Base-by-base conservation (phyloP, 1,140 invertebrate genomes). In the Paraescarpia echinospica region DNA sequence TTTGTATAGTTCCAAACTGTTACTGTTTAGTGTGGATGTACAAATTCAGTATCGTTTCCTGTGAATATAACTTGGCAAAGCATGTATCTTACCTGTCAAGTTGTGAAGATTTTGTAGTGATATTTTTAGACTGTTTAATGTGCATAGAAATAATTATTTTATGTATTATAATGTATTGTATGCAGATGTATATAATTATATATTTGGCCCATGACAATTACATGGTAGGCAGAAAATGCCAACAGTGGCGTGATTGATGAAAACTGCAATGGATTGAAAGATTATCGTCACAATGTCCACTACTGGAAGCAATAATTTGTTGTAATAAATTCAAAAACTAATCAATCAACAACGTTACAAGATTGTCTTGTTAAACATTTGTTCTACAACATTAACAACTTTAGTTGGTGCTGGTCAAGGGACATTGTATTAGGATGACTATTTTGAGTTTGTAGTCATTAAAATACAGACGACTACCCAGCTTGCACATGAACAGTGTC, bases 141-240 rank as follows among this genome's bases (percentile, higher is more conserved):
- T 77, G 59, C 59, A 77, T 77, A 41, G 41, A 41, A 41, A 41
- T 41, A n/a, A n/a, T n/a, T n/a, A 77, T 77, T 12, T 77, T 6
- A 77, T 77, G 59, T 77, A 77, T 77, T 77, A 27, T 77, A 77
- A 77, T 77, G 59, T 77, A 77, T 77, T 77, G 59, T 31, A 77
- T 77, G 59, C 59, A 77, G 59, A 77, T 77, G 59, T 77, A 77
- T 77, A 41, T 41, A n/a, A n/a, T n/a, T n/a, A 77, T 77, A 77
- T 77, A 14, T 77, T 77, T 77, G 59, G 59, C 59, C 27, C 59
- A 77, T 77, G 59, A 77, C 59, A 77, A 77, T 77, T 77, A 77
- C 59, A 77, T 77, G 59, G 0, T 77, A 22, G 59, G 27, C 59
- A 77, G 59, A 77, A 77, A 77, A 77, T 77, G 59, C 27, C 27